Evolutionary conservation across 2,113 vertebrate species (phyloP).

Genomic region (Python bivittatus): DNA sequence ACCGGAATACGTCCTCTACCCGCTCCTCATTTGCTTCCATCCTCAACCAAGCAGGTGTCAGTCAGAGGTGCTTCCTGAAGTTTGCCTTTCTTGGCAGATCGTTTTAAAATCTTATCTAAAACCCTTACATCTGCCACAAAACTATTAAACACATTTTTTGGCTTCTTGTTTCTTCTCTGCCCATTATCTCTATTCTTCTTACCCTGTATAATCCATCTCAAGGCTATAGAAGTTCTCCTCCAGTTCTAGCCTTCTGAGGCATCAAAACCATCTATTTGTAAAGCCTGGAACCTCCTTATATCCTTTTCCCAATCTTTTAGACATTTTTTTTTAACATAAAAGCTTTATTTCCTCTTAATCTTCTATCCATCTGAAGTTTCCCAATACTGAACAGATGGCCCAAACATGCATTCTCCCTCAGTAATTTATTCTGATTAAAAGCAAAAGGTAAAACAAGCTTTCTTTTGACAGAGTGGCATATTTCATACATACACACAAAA

Average conservation of each 20-base stretch:
- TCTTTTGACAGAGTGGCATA: background rate
- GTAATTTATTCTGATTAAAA: slow-evolving; percentile 25
- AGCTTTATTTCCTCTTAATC: slow-evolving; percentile 42
- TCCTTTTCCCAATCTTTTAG: slow-evolving; percentile 23
- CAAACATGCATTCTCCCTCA: slow-evolving; percentile 18
- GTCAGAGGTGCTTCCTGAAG: background rate
- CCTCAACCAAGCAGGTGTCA: background rate
- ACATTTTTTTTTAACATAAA: slow-evolving; percentile 7
- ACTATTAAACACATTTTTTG: background rate
- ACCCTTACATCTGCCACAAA: background rate
- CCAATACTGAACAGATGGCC: background rate
- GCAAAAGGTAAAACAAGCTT: background rate
- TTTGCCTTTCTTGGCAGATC: slow-evolving; percentile 1
- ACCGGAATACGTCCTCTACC: background rate
- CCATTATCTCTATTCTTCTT: background rate
- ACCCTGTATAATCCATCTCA: background rate
- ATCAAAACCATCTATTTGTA: background rate
- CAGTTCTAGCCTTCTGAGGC: background rate
- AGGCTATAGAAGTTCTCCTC: background rate
- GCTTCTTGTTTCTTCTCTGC: background rate
- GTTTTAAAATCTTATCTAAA: slow-evolving; percentile 11
- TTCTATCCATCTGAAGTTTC: slow-evolving; percentile 36
- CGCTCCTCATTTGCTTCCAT: background rate
- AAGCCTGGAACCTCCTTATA: background rate
- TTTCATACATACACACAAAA: background rate